A percentile compares a stretch with the other conserved stretches of the same genome.
These are phyloP conservation scores for Paedocypris sp. DNA, from an alignment of 2,113 vertebrate genomes.

Conservation along the genomic window DNA sequence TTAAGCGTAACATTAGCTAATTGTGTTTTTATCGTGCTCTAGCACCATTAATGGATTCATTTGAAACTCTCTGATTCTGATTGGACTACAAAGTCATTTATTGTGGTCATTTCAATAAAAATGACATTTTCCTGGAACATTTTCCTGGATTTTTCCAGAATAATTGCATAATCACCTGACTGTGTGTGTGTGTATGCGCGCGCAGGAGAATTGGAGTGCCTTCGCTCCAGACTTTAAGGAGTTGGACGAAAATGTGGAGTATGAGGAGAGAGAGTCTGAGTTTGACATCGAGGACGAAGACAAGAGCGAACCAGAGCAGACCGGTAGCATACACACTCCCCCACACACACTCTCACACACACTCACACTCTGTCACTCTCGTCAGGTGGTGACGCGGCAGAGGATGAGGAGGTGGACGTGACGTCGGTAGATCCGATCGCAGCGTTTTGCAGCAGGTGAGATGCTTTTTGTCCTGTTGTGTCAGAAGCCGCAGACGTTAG, in stretches of 20 bases:
- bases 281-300: constrained; percentile 98
- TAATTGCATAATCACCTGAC: no score
- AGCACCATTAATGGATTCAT: no score
- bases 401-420: constrained; percentile 94
- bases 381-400: constrained; percentile 85
- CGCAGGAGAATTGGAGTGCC: constrained; percentile 97
- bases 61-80: no score
- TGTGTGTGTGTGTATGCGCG: neutral
- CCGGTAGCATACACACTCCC: constrained; percentile 55
- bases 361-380: neutral
- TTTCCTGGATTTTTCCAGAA: no score
- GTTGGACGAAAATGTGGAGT: constrained; percentile 95
- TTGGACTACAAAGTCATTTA: no score
- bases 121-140: no score
- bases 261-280: constrained; percentile 93
- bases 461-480: no score
- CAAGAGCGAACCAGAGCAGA: constrained; percentile 96
- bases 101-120: no score
- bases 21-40: no score
- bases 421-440: constrained; percentile 92
- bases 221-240: constrained; percentile 98
- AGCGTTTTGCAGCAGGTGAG: constrained; percentile 90
- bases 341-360: neutral
- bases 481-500: no score
- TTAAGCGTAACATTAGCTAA: no score